phyloP scores from a whole-genome alignment of 2,888 invertebrate genomes.

The Abscondita cerata region DNA sequence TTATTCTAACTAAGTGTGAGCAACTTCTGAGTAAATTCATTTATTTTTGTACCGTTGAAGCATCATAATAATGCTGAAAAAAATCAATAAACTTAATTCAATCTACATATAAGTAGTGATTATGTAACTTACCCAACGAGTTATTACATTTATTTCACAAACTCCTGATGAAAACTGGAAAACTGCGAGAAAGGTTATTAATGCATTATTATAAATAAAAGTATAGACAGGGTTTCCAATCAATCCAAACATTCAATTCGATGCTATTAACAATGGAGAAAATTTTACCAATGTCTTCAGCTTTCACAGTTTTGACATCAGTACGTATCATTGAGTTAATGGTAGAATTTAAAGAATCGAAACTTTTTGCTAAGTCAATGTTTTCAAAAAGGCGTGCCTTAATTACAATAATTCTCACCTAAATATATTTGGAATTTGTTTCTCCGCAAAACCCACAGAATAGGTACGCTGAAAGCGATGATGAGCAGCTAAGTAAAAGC shows the following conservation, averaged over 20 bases:
- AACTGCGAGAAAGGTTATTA: conserved; percentile 66
- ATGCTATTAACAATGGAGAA: conserved; percentile 71
- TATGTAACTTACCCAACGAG: too few species aligned
- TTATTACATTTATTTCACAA: too few species aligned
- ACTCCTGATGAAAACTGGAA: too few species aligned
- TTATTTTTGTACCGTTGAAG: too few species aligned
- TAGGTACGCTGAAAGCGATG: conserved; percentile 19
- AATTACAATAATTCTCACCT: too few species aligned
- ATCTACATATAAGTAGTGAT: too few species aligned
- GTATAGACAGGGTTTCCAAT: conserved; percentile 69
- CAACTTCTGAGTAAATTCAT: too few species aligned
- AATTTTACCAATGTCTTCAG: conserved; percentile 67
- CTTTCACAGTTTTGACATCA: conserved; percentile 63
- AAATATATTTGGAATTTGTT: conserved; percentile 63
- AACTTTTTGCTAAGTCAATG: neutral
- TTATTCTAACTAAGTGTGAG: too few species aligned
- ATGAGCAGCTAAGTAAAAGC: conserved; percentile 55
- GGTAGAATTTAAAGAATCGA: conserved; percentile 60
- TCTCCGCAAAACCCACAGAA: conserved; percentile 56
- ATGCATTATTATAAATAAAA: conserved; percentile 66
- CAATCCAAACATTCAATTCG: conserved; percentile 71
- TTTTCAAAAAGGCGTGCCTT: too few species aligned
- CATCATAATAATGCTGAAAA: too few species aligned
- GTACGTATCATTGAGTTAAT: conserved; percentile 67
- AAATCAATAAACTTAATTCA: too few species aligned